These are phyloP conservation scores for Aviceda subcristata DNA, from an alignment of 2,113 vertebrate species.

Conservation along the genomic window DNA sequence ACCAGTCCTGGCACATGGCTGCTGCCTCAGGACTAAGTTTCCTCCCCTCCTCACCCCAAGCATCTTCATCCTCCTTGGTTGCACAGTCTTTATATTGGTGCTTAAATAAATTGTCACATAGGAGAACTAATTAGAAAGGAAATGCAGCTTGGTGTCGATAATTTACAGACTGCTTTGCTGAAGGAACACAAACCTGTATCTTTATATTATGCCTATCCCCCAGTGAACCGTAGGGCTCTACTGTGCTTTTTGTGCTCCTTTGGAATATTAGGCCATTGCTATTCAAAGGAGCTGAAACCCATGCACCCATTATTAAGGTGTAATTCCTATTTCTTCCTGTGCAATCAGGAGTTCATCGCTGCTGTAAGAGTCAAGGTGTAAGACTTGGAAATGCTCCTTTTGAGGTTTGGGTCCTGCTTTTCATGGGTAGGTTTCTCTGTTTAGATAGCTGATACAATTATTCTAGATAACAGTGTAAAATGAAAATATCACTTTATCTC, in stretches of 20 bases:
- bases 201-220: not conserved
- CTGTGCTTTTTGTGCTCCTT: not conserved
- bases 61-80: not conserved
- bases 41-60: not conserved
- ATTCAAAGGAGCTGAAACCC: not conserved
- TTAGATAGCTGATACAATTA: not conserved
- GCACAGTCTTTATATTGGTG: not conserved
- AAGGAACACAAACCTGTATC: not conserved
- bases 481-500: too few relatives aligned
- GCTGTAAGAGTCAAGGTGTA: not conserved
- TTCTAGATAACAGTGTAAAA: not conserved
- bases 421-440: not conserved
- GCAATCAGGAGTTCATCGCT: not conserved
- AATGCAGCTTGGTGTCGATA: not conserved
- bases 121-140: not conserved
- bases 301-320: not conserved
- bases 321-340: not conserved
- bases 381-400: not conserved
- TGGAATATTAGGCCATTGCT: not conserved
- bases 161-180: not conserved
- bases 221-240: not conserved
- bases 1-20: not conserved
- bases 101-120: not conserved
- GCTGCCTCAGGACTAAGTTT: not conserved
- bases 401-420: not conserved